These are phyloP conservation scores for Drosophila leontia DNA, from an alignment of 1,140 invertebrate genomes.

Conservation along the genomic window DNA sequence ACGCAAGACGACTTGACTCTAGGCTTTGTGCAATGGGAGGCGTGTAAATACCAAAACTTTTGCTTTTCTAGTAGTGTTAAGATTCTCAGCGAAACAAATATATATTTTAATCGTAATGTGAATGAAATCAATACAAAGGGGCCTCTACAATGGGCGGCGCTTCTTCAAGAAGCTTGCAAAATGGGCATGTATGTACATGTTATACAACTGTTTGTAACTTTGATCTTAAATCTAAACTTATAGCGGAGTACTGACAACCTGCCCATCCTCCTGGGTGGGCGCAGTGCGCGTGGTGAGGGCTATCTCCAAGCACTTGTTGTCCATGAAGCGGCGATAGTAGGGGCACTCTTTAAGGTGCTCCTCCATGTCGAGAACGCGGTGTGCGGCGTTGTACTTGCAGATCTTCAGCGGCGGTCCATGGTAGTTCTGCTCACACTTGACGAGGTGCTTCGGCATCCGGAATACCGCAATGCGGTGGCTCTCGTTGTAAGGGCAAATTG, in stretches of 20 bases:
- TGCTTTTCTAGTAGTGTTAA: conserved; percentile 15
- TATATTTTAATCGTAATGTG: conserved; percentile 17
- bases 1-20: conserved; percentile 42
- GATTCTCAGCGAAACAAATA: conserved; percentile 31
- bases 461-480: conserved; percentile 60
- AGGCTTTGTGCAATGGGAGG: conserved; percentile 54
- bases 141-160: background rate
- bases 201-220: background rate
- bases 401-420: conserved; percentile 61
- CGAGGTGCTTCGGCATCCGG: conserved; percentile 67
- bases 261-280: conserved; percentile 12
- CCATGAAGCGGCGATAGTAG: conserved; percentile 38
- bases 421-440: conserved; percentile 70
- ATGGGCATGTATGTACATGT: background rate
- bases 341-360: conserved; percentile 59
- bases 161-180: conserved; percentile 21
- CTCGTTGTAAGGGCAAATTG: conserved; percentile 64
- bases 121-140: background rate
- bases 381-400: conserved; percentile 77
- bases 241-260: background rate
- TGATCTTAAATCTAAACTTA: background rate
- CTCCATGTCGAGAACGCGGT: conserved; percentile 68
- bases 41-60: conserved; percentile 54
- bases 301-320: conserved; percentile 1
- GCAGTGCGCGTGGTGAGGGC: conserved; percentile 6